Percentiles rank a stretch among this genome's conserved stretches.
Evolutionary conservation across 1,140 invertebrate species (phyloP).

Genomic region (Brachionus rubens): DNA sequence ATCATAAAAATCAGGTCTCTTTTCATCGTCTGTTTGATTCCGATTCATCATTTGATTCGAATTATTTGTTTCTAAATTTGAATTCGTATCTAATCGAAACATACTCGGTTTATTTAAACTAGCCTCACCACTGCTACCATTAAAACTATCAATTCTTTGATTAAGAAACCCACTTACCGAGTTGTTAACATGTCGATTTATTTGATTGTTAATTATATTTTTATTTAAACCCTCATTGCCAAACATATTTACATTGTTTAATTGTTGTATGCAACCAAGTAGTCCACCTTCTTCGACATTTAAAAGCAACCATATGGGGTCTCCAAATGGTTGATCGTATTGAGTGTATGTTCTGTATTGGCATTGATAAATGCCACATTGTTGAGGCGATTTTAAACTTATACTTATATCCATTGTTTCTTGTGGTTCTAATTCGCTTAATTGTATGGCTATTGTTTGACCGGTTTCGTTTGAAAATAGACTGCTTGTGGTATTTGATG

Average conservation of each 20-base stretch:
- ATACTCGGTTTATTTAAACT: slow-evolving; percentile 20
- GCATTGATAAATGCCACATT: slow-evolving; percentile 44
- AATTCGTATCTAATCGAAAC: slow-evolving; percentile 22
- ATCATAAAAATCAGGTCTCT: slow-evolving; percentile 45
- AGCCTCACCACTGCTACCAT: not conserved
- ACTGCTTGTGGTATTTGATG: not conserved
- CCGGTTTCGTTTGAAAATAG: not conserved
- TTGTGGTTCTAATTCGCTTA: slow-evolving; percentile 14
- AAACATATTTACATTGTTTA: slow-evolving; percentile 41
- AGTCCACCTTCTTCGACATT: slow-evolving; percentile 69
- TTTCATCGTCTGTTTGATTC: not conserved
- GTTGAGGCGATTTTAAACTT: slow-evolving; percentile 27
- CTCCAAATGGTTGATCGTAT: slow-evolving; percentile 65
- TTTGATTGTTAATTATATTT: not conserved
- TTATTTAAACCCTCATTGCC: not conserved
- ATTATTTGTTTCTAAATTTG: slow-evolving; percentile 20
- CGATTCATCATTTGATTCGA: not conserved
- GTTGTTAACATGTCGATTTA: not conserved
- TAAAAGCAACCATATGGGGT: slow-evolving; percentile 70
- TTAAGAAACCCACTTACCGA: slow-evolving; percentile 7
- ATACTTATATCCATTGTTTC: slow-evolving; percentile 33
- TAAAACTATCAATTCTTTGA: not conserved
- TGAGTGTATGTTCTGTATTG: slow-evolving; percentile 24
- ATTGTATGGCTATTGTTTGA: not conserved
- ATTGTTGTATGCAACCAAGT: slow-evolving; percentile 70